These are phyloP conservation scores for Prosapia bicincta DNA, from an alignment of 2,888 invertebrate species.

Conservation along the genomic window DNA sequence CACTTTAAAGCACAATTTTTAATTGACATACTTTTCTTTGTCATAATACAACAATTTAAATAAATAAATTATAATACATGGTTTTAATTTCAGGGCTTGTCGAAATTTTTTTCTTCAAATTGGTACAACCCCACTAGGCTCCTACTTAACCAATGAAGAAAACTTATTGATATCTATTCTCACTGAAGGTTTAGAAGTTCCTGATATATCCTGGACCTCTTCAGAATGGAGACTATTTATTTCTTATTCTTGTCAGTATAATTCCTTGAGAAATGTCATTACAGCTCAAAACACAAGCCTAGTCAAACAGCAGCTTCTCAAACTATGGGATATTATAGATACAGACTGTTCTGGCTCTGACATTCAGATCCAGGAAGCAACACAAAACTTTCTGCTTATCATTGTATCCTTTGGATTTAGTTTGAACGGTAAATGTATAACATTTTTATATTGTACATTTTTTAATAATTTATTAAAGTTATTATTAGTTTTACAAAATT, in stretches of 20 bases:
- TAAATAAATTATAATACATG: too few species aligned
- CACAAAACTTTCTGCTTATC: background rate
- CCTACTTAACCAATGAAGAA: background rate
- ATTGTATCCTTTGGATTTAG: background rate
- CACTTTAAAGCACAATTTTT: too few species aligned
- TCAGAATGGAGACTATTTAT: slow-evolving; percentile 7
- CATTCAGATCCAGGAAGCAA: background rate
- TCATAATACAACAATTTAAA: too few species aligned
- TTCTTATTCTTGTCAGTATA: background rate
- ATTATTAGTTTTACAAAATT: too few species aligned
- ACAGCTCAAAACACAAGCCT: background rate
- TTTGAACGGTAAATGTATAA: background rate
- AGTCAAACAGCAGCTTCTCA: background rate
- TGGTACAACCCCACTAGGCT: slow-evolving; percentile 2
- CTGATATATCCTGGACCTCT: background rate
- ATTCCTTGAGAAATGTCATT: background rate
- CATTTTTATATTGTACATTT: too few species aligned
- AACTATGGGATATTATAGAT: slow-evolving; percentile 13
- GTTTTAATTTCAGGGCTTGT: background rate
- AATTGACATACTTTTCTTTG: too few species aligned
- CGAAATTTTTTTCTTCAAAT: background rate
- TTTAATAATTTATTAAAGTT: too few species aligned
- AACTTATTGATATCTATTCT: background rate
- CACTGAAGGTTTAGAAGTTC: slow-evolving; percentile 4
- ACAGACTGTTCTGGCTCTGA: slow-evolving; percentile 18